Percentiles rank a stretch among this genome's conserved stretches.
Evolutionary conservation across 2,113 vertebrate genomes (phyloP).

Genomic region (Merops nubicus): DNA sequence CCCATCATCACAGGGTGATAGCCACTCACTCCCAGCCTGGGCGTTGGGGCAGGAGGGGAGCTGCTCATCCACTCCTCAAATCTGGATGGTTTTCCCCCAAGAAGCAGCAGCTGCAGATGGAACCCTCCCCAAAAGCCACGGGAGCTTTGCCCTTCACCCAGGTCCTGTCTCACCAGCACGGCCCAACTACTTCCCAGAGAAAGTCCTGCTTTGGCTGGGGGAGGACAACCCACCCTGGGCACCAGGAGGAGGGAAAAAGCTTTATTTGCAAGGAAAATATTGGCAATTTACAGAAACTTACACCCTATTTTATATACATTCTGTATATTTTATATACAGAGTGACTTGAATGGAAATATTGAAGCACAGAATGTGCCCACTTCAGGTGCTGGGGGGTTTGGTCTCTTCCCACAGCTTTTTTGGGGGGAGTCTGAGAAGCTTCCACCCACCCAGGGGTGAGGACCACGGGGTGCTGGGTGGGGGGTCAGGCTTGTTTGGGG

Average conservation of each 20-base stretch:
- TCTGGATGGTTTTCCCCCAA: neutral
- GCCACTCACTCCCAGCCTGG: neutral
- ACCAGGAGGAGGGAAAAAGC: neutral
- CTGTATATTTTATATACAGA: constrained; percentile 76
- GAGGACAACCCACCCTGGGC: neutral
- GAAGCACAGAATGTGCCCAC: neutral
- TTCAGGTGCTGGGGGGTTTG: accelerated
- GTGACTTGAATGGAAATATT: neutral
- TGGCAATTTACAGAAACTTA: constrained; percentile 70
- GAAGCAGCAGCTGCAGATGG: accelerated
- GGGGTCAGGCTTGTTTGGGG: too few species aligned
- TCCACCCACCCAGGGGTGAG: neutral
- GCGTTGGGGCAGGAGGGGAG: neutral
- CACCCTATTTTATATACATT: constrained; percentile 76
- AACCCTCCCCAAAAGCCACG: neutral
- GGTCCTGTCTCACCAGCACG: accelerated
- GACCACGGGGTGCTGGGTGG: neutral
- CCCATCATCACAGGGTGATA: neutral
- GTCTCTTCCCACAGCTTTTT: neutral
- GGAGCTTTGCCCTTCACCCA: neutral
- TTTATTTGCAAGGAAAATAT: constrained; percentile 69
- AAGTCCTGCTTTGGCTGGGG: neutral
- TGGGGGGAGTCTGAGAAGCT: neutral
- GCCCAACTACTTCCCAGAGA: neutral
- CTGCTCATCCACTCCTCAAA: neutral